Evolutionary conservation across 2,113 vertebrate species (phyloP), one percentile per base, ranked within the genome.

Genomic region (Hippocampus mohnikei): DNA sequence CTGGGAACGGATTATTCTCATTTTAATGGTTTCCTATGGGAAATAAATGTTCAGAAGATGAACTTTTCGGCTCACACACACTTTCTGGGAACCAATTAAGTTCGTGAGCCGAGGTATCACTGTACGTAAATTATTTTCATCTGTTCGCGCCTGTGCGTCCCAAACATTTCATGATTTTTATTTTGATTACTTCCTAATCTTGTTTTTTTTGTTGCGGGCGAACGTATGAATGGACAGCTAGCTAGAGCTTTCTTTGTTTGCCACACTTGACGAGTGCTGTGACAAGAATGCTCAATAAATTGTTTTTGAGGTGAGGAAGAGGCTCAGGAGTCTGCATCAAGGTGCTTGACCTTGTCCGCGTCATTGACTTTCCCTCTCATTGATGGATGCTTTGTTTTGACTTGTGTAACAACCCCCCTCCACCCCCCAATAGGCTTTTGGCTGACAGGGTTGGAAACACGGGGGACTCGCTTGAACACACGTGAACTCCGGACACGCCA

Each of bases 321-420:
- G 62, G 65, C 75, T 67, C 5, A 16, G 25, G 25, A 72, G 20
- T 68, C 3, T 64, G 21, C 73, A 64, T 66, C 27, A 69, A 81
- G 66, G 77, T 69, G 74, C 11, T 70, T 67, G 69, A 82, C 80
- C 72, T 78, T 72, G 66, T 72, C 61, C 55, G 63, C 72, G 73
- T 74, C 83, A 73, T 76, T 67, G 44, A 59, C 79, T 71, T 85
- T 84, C 81, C 62, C 48, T 67, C 71, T 80, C 70, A 59, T 6
- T 80, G 82, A 84, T 78, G 77, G 77, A 86, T 72, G 72, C 59
- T 87, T 85, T 88, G 83, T 87, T 70, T 87, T 75, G 70, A 81
- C 81, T 70, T 67, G 62, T 61, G 75, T 75, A 16, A 5, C 73
- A 68, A 70, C 75, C 81, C 82, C 74, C 0, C 27, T 2, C 25